Percentiles rank a stretch among this genome's conserved stretches.
Conservation (phyloP, 2,888 invertebrate genomes). For the Azorinus chamasolen region DNA sequence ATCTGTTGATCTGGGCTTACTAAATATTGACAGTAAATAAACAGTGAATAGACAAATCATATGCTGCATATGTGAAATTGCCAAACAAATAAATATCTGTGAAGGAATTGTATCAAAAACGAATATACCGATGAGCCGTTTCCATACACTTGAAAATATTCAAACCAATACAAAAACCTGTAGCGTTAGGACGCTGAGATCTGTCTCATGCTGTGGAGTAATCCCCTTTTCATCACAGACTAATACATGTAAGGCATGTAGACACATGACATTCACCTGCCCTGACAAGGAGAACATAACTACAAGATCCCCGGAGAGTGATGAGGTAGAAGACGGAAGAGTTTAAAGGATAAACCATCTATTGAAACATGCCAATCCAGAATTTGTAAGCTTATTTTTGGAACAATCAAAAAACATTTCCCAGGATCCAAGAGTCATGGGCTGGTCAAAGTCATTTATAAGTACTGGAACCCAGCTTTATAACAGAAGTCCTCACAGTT, state of each 20-base stretch:
- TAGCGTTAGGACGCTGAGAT: constrained; percentile 6
- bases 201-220: constrained; percentile 3
- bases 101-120: constrained; percentile 23
- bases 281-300: background rate
- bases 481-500: no score
- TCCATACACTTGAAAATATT: constrained; percentile 32
- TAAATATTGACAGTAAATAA: constrained; percentile 18
- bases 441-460: no score
- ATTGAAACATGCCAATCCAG: constrained; percentile 20
- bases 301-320: background rate
- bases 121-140: constrained; percentile 32
- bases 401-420: no score
- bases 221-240: background rate
- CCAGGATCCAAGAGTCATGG: no score
- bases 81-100: constrained; percentile 27
- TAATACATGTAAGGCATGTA: constrained; percentile 9
- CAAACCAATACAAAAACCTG: background rate
- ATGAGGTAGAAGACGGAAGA: constrained; percentile 12
- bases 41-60: constrained; percentile 23
- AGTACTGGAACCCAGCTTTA: no score
- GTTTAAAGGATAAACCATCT: constrained; percentile 34
- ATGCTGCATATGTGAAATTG: constrained; percentile 16
- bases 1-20: constrained; percentile 6
- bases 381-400: constrained; percentile 37
- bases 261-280: constrained; percentile 8